Base-by-base conservation (phyloP, 2,113 vertebrate species). In the Pterocles orientalis region DNA sequence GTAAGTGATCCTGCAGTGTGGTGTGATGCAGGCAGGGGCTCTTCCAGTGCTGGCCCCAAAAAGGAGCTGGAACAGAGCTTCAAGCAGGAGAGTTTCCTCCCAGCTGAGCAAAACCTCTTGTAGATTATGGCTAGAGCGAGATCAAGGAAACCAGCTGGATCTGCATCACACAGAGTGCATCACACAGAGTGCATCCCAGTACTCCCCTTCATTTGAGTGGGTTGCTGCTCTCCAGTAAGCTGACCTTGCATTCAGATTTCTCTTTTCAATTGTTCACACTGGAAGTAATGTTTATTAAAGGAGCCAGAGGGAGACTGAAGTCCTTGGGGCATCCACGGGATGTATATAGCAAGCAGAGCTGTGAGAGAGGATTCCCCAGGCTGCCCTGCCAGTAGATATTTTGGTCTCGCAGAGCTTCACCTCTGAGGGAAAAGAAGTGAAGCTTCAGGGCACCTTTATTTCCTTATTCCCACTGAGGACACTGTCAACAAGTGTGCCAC, bases 61-160 rank as follows among this genome's bases (percentile, higher is more conserved):
- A 94, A 83, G 70, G 71, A 88, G 73, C 51, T 94, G 62, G 66
- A 60, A 68, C 51, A 75, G 75, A 86, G 31, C 48, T 97, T 92
- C 53, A 66, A 50, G 58, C 29, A 26, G 50, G 36, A 79, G 33
- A 58, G 33, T 66, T 94, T 86, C 66, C 61, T 95, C 73, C 56
- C 20, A 76, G 33, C 26, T 69, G 65, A 92, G 33, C 33, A 83
- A 90, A 73, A 78, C 10, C 12, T 62, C 13, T 73, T 73, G 16
- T 31, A 43, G 28, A 7, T 78, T 48, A 33, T 14, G 51, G 31
- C 26, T 64, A 53, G 73, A 92, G 21, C 3, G 29, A 28, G 51
- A 70, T 82, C 70, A 76, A 85, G 29, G 31, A 81, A 76, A 58
- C 8, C 36, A 61, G 34, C 36, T n/a, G 91, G 45, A 36, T 16